A percentile compares a stretch with the other conserved stretches of the same genome.
These are phyloP conservation scores for Paraplagusia blochii DNA, from an alignment of 2,113 vertebrate genomes.

Conservation along the genomic window DNA sequence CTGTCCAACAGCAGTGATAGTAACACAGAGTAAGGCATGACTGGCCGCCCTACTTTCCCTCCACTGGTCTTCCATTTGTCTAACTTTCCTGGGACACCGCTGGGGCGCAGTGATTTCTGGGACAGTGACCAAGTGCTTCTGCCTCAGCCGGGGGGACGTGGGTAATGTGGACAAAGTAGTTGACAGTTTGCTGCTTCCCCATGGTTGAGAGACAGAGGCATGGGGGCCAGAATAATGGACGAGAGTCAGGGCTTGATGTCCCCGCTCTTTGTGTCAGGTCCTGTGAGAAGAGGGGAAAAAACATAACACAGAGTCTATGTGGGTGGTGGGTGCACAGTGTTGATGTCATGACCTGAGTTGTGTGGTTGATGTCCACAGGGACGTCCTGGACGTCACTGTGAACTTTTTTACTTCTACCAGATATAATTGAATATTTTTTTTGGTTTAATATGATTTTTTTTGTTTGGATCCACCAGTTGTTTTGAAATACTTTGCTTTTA, in stretches of 20 bases:
- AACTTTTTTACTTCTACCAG: too few species aligned
- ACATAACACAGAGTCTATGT: conserved; percentile 40
- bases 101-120: conserved; percentile 74
- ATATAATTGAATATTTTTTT: too few species aligned
- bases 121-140: conserved; percentile 79
- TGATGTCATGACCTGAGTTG: conserved; percentile 1
- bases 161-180: conserved; percentile 79
- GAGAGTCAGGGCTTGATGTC: conserved; percentile 66
- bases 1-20: conserved; percentile 9
- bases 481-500: too few species aligned
- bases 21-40: conserved; percentile 67
- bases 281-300: conserved; percentile 21
- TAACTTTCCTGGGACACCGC: conserved; percentile 72
- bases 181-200: conserved; percentile 72
- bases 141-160: conserved; percentile 77
- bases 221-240: conserved; percentile 65
- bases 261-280: conserved; percentile 56
- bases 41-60: conserved; percentile 76
- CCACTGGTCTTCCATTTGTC: conserved; percentile 76
- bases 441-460: too few species aligned
- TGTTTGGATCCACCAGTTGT: too few species aligned
- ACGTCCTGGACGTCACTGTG: too few species aligned
- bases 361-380: too few species aligned
- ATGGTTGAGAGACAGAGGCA: conserved; percentile 64
- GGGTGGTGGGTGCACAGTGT: conserved; percentile 11